A percentile compares a stretch with the other conserved stretches of the same genome.
Conservation (phyloP, 1,140 invertebrate species). For the Drosophila dunni region DNA sequence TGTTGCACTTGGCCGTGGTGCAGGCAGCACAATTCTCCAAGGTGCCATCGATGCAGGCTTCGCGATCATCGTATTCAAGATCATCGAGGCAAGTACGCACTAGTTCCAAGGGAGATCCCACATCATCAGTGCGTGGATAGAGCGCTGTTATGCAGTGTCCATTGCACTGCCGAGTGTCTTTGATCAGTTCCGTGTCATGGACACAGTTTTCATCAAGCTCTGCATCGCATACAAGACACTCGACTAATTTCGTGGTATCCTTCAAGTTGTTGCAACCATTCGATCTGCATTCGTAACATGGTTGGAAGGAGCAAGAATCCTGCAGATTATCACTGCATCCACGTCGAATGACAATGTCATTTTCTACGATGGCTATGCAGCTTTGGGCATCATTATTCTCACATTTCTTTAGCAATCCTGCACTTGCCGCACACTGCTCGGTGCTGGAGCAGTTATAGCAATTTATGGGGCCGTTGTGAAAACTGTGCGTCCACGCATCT, state of each 20-base stretch:
- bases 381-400: slow-evolving; percentile 59
- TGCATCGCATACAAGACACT: slow-evolving; percentile 69
- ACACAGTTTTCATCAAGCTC: slow-evolving; percentile 59
- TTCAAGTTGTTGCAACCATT: slow-evolving; percentile 67
- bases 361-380: slow-evolving; percentile 62
- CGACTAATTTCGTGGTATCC: slow-evolving; percentile 43
- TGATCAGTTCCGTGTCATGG: slow-evolving; percentile 53
- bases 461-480: slow-evolving; percentile 72
- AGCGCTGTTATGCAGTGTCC: slow-evolving; percentile 73
- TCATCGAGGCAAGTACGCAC: slow-evolving; percentile 72
- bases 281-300: slow-evolving; percentile 72
- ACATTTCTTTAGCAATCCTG: slow-evolving; percentile 59
- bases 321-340: slow-evolving; percentile 71
- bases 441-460: slow-evolving; percentile 58
- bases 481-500: slow-evolving; percentile 64
- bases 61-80: slow-evolving; percentile 64
- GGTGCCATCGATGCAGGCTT: slow-evolving; percentile 45
- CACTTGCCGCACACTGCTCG: slow-evolving; percentile 46
- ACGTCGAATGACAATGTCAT: slow-evolving; percentile 56
- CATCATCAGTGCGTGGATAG: slow-evolving; percentile 62
- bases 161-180: slow-evolving; percentile 52
- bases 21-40: slow-evolving; percentile 63
- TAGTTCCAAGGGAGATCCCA: slow-evolving; percentile 54
- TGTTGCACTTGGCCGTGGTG: slow-evolving; percentile 51
- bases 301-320: slow-evolving; percentile 29